A percentile compares a stretch with the other conserved stretches of the same genome.
phyloP scores from a whole-genome alignment of 2,888 invertebrate species.

The Neuroscelio doddi region DNA sequence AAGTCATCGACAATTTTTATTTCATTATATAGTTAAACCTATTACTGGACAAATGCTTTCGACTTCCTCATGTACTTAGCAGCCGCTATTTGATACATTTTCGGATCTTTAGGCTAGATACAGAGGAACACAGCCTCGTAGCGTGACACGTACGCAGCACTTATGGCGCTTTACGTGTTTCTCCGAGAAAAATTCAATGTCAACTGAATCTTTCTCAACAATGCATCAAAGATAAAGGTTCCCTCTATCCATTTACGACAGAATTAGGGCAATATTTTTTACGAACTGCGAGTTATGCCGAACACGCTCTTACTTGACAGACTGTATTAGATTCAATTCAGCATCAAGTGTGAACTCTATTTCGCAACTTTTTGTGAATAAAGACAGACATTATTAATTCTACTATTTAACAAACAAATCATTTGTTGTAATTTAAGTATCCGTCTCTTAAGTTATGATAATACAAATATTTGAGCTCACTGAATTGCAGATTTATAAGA shows the following conservation, averaged over 20 bases:
- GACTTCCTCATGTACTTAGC: slow-evolving; percentile 23
- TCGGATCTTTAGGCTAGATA: neutral
- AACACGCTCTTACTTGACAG: too few species aligned
- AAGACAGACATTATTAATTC: too few species aligned
- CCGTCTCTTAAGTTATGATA: too few species aligned
- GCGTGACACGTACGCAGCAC: neutral
- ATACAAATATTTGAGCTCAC: too few species aligned
- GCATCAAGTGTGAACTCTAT: too few species aligned
- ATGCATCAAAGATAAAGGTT: too few species aligned
- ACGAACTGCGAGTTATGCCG: neutral
- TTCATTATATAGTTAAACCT: slow-evolving; percentile 24
- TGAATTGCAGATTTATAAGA: too few species aligned
- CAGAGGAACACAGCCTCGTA: slow-evolving; percentile 10
- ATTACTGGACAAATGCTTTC: slow-evolving; percentile 28
- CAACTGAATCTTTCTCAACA: too few species aligned
- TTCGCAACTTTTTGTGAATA: too few species aligned
- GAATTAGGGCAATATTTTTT: neutral
- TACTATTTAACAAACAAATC: too few species aligned
- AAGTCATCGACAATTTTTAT: slow-evolving; percentile 29
- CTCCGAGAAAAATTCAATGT: neutral
- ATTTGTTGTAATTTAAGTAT: too few species aligned
- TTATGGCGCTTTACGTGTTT: neutral
- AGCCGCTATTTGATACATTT: slow-evolving; percentile 7
- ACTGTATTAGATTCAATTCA: neutral
- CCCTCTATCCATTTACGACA: neutral